Evolutionary conservation across 1,140 invertebrate genomes (phyloP).

Genomic region (Trachymyrmex septentrionalis): DNA sequence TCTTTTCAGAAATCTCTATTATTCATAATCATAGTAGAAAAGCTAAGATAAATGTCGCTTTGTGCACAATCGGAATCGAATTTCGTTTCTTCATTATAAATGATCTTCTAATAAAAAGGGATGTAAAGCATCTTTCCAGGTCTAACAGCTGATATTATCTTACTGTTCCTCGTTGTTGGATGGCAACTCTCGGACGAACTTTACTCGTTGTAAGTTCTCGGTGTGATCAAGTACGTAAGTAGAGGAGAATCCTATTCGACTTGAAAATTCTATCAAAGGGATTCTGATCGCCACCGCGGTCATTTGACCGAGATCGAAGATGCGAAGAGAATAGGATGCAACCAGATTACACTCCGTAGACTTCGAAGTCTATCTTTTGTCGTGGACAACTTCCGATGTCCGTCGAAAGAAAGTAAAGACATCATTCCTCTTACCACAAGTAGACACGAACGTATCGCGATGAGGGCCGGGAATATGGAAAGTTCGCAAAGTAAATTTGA

Average conservation of each 20-base stretch:
- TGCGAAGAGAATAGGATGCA: conserved; percentile 13
- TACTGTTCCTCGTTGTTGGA: background rate
- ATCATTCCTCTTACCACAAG: conserved; percentile 1
- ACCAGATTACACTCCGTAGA: conserved; percentile 22
- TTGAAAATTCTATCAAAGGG: conserved; percentile 57
- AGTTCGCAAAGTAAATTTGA: conserved; percentile 84
- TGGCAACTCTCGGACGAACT: conserved; percentile 7
- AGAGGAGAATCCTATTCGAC: conserved; percentile 37
- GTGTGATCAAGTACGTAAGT: conserved; percentile 31
- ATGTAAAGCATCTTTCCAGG: background rate
- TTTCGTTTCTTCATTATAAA: conserved; percentile 38
- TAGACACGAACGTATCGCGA: conserved; percentile 55
- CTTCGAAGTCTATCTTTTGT: background rate
- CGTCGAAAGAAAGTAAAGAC: conserved; percentile 13
- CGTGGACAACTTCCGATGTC: conserved; percentile 23
- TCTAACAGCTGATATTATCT: conserved; percentile 31
- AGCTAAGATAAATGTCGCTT: conserved; percentile 34
- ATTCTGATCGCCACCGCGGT: conserved; percentile 33
- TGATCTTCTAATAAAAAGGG: conserved; percentile 26
- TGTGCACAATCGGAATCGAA: conserved; percentile 22
- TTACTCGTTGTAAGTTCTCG: conserved; percentile 46
- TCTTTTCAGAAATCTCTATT: conserved; percentile 1
- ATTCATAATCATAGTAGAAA: conserved; percentile 29
- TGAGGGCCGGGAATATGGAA: conserved; percentile 74
- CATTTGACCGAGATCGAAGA: conserved; percentile 34